Conservation (phyloP, 2,888 invertebrate genomes). For the Melanostoma scalare region DNA sequence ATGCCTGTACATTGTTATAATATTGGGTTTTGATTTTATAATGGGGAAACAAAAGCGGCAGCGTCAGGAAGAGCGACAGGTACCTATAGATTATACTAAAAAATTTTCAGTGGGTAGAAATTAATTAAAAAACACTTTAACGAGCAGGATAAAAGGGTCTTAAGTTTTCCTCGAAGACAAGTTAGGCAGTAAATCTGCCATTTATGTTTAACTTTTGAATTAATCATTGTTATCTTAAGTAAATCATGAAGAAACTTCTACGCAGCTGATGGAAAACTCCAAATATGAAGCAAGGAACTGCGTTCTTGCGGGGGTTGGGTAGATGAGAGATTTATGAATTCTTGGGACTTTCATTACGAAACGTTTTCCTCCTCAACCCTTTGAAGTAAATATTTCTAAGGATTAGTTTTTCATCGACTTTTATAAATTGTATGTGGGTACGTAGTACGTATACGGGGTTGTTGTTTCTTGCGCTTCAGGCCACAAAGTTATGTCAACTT, state of each 20-base stretch:
- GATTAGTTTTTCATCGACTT: slow-evolving; percentile 17
- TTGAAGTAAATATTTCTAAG: slow-evolving; percentile 8
- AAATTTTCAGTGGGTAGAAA: slow-evolving; percentile 31
- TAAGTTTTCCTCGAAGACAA: slow-evolving; percentile 49
- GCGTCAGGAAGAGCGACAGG: too few species aligned
- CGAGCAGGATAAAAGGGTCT: slow-evolving; percentile 55
- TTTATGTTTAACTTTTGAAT: slow-evolving; percentile 58
- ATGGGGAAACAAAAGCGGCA: too few species aligned
- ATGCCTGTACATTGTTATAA: too few species aligned
- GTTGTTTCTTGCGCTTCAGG: background rate
- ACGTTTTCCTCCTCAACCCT: slow-evolving; percentile 1
- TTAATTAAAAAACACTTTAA: slow-evolving; percentile 69
- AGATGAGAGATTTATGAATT: slow-evolving; percentile 55
- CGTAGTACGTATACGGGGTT: background rate
- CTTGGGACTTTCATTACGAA: slow-evolving; percentile 6
- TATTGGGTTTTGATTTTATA: too few species aligned
- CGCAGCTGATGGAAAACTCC: slow-evolving; percentile 30
- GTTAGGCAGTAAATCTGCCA: slow-evolving; percentile 63
- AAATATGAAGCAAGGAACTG: slow-evolving; percentile 2
- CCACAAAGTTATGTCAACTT: background rate
- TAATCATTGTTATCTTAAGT: slow-evolving; percentile 64
- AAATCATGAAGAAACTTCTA: slow-evolving; percentile 44
- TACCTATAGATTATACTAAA: too few species aligned
- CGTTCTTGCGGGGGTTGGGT: background rate
- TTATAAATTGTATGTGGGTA: slow-evolving; percentile 3